Percentiles rank a stretch among this genome's conserved stretches.
Evolutionary conservation across 1,140 invertebrate species (phyloP).

Genomic region (Ladona fulva): DNA sequence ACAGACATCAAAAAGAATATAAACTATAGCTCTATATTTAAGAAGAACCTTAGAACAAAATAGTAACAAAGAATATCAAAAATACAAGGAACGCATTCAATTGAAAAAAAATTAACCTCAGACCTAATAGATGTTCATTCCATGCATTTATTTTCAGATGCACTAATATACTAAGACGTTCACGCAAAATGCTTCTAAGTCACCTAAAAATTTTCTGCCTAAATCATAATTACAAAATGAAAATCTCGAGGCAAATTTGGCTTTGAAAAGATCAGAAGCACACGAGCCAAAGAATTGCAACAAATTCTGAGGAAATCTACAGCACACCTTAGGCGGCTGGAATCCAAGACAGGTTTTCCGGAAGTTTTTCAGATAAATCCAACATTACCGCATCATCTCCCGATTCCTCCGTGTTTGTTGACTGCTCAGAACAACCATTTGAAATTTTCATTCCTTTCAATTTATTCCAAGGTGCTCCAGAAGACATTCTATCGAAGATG

Average conservation of each 20-base stretch:
- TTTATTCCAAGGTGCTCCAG: background rate
- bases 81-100: background rate
- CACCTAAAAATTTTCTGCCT: background rate
- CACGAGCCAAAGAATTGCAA: background rate
- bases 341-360: background rate
- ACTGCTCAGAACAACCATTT: background rate
- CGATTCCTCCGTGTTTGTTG: slow-evolving; percentile 3
- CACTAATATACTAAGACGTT: background rate
- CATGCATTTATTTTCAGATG: background rate
- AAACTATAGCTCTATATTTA: too few species aligned
- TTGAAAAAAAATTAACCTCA: too few species aligned
- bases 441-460: slow-evolving; percentile 2
- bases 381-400: slow-evolving; percentile 8
- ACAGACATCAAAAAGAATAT: too few species aligned
- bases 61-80: background rate
- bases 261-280: background rate
- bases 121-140: background rate
- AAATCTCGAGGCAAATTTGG: background rate
- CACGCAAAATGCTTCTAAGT: background rate
- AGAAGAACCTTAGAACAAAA: too few species aligned
- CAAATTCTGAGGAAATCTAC: background rate
- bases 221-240: background rate
- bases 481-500: background rate
- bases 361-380: slow-evolving; percentile 1
- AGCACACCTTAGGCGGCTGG: slow-evolving; percentile 5